A percentile compares a stretch with the other conserved stretches of the same genome.
Conservation (phyloP, 2,888 invertebrate genomes). For the Hipparchia sbordonii region DNA sequence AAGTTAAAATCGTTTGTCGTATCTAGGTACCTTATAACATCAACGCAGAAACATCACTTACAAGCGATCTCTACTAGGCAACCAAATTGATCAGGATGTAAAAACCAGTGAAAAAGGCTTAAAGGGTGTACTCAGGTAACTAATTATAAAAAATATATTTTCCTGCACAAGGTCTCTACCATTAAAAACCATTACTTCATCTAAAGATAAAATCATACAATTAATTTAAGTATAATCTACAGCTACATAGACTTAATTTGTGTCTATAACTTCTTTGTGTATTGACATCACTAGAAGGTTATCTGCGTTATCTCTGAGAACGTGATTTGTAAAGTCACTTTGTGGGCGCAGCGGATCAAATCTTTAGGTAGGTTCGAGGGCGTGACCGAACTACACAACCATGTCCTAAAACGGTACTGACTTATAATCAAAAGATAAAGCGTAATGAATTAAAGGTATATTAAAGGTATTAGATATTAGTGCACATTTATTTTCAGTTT, state of each 20-base stretch:
- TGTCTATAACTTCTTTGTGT: background rate
- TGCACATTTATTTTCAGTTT: too few relatives aligned
- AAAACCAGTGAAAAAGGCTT: too few relatives aligned
- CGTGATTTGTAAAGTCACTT: conserved; percentile 25
- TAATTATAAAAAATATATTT: too few relatives aligned
- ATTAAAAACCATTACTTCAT: background rate
- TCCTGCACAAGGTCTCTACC: background rate
- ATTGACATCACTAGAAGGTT: conserved; percentile 20
- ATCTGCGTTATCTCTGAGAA: conserved; percentile 22
- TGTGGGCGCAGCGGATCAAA: conserved; percentile 19
- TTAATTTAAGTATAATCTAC: conserved; percentile 3
- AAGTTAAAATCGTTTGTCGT: conserved; percentile 53
- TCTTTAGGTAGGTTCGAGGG: conserved; percentile 20
- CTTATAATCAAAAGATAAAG: conserved; percentile 17
- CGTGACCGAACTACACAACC: conserved; percentile 11
- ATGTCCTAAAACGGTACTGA: conserved; percentile 8
- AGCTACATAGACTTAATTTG: conserved; percentile 8
- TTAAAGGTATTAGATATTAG: too few relatives aligned
- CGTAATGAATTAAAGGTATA: background rate
- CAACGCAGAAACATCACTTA: too few relatives aligned
- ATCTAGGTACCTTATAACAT: conserved; percentile 18
- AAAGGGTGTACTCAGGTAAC: too few relatives aligned
- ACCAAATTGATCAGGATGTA: too few relatives aligned
- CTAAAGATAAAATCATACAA: background rate
- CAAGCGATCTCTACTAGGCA: too few relatives aligned